phyloP scores from a whole-genome alignment of 2,113 vertebrate genomes.

The Mugil cephalus region DNA sequence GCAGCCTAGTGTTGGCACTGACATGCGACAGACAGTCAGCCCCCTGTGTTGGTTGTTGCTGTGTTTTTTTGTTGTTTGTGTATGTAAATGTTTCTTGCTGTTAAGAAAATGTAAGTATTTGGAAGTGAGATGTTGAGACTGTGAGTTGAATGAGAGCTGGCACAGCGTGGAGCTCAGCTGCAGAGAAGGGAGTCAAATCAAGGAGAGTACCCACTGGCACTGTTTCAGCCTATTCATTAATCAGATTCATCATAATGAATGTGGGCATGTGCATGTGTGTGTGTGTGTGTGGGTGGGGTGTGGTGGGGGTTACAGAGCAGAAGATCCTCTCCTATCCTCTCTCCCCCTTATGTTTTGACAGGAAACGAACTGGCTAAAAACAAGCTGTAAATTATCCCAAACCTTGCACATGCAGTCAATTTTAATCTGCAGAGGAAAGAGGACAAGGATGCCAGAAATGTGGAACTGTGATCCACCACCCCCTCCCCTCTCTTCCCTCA shows the following conservation, averaged over 20 bases:
- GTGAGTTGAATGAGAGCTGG: conserved; percentile 41
- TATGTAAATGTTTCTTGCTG: neutral
- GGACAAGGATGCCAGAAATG: conserved; percentile 27
- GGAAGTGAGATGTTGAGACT: conserved; percentile 39
- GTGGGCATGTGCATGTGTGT: conserved; percentile 17
- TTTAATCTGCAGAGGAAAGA: conserved; percentile 31
- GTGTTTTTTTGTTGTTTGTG: no score
- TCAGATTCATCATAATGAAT: conserved; percentile 63
- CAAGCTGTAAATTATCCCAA: conserved; percentile 58
- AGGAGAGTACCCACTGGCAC: conserved; percentile 73
- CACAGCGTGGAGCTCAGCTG: conserved; percentile 57
- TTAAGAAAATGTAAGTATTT: conserved; percentile 1
- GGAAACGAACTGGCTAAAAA: conserved; percentile 33
- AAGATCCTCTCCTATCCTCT: no score
- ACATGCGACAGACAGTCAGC: neutral
- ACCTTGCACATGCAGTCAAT: conserved; percentile 25
- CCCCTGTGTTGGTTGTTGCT: no score
- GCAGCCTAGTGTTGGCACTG: no score
- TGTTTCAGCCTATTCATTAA: conserved; percentile 73
- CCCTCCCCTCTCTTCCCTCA: neutral
- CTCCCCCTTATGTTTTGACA: no score
- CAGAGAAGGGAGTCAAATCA: conserved; percentile 65
- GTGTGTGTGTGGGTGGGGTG: no score
- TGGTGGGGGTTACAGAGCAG: conserved; percentile 1
- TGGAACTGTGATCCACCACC: conserved; percentile 18